phyloP scores from a whole-genome alignment of 2,797 vertebrate species.

The Sebastes oblongus region DNA sequence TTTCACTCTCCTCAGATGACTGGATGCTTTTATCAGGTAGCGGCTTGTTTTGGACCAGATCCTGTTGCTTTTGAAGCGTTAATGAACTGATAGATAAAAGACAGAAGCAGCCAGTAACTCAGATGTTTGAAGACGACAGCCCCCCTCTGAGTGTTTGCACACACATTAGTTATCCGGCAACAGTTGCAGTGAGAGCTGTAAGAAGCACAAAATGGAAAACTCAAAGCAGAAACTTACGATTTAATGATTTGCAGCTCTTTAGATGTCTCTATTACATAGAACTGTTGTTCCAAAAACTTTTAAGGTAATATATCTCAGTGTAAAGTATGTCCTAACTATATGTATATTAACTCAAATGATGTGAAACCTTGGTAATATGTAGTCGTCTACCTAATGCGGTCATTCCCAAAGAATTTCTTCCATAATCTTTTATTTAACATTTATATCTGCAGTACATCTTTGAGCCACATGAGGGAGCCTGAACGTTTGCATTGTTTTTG shows the following conservation, averaged over 20 bases:
- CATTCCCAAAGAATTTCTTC: too few species aligned
- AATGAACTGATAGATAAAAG: neutral
- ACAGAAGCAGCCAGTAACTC: neutral
- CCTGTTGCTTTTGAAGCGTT: conserved; percentile 10
- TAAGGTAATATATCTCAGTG: neutral
- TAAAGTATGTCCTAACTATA: neutral
- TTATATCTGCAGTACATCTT: too few species aligned
- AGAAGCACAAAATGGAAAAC: neutral
- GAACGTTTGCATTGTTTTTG: too few species aligned
- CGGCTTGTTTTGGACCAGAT: neutral
- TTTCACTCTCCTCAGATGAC: neutral
- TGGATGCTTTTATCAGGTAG: neutral
- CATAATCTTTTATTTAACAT: too few species aligned
- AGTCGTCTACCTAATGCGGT: too few species aligned
- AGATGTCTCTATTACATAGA: neutral
- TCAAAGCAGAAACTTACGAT: neutral
- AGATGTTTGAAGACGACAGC: neutral
- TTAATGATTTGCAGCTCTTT: neutral
- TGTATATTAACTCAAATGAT: neutral
- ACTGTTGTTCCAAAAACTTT: neutral
- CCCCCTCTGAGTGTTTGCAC: neutral
- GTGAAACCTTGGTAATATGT: neutral
- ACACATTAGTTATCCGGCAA: neutral
- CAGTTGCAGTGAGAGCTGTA: neutral
- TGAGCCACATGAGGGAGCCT: too few species aligned